A percentile compares a stretch with the other conserved stretches of the same genome.
phyloP scores from a whole-genome alignment of 2,113 vertebrate genomes.

The Xyliphius kryptos region DNA sequence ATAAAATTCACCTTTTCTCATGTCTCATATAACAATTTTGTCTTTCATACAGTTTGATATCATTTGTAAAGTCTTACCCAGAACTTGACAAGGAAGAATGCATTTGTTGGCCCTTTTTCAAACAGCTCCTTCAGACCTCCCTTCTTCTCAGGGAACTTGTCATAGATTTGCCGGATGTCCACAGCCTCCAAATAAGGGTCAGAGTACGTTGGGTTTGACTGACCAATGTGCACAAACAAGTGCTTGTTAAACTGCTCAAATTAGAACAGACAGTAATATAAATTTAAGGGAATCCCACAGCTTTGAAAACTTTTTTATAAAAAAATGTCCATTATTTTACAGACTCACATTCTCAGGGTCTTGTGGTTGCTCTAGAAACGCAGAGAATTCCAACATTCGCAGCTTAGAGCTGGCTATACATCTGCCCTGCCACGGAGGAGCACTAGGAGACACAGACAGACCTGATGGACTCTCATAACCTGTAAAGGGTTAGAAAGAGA shows the following conservation, averaged over 20 bases:
- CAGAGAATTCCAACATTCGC: slow-evolving; percentile 91
- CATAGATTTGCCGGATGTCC: slow-evolving; percentile 89
- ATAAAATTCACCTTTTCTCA: no score
- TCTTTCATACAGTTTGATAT: no score
- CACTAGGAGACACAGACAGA: slow-evolving; percentile 69
- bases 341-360: slow-evolving; percentile 87
- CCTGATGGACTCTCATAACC: slow-evolving; percentile 80
- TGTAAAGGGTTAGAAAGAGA: slow-evolving; percentile 42
- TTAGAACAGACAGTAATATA: slow-evolving; percentile 6
- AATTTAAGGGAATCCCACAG: not conserved
- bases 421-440: slow-evolving; percentile 84
- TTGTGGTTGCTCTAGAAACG: slow-evolving; percentile 88
- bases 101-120: slow-evolving; percentile 80
- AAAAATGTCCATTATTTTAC: no score
- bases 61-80: slow-evolving; percentile 84
- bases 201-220: slow-evolving; percentile 81
- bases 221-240: slow-evolving; percentile 87
- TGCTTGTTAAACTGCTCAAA: slow-evolving; percentile 84
- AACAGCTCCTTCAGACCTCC: slow-evolving; percentile 88
- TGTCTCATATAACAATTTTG: no score
- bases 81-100: slow-evolving; percentile 91
- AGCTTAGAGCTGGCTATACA: slow-evolving; percentile 87
- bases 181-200: slow-evolving; percentile 87
- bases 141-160: slow-evolving; percentile 93
- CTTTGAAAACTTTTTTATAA: no score